Percentiles rank a stretch among this genome's conserved stretches.
These are phyloP conservation scores for Siniperca knerii DNA, from an alignment of 2,113 vertebrate genomes.

Conservation along the genomic window DNA sequence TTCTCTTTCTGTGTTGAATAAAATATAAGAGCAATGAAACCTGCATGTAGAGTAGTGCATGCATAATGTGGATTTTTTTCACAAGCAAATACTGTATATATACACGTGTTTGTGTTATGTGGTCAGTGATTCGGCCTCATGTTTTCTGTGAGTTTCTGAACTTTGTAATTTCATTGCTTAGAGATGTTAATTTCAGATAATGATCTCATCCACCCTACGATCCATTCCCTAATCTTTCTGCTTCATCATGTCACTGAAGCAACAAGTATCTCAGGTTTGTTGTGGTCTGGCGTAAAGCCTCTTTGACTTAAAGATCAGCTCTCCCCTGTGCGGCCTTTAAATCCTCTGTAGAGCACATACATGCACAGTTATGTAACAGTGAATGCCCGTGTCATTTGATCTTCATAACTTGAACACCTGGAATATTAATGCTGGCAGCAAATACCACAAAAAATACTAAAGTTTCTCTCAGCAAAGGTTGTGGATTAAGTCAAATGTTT, in stretches of 20 bases:
- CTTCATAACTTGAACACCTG: slow-evolving; percentile 60
- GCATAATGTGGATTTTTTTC: background rate
- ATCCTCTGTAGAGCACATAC: slow-evolving; percentile 73
- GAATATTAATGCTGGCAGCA: slow-evolving; percentile 16
- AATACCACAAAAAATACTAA: background rate
- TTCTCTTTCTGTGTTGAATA: slow-evolving; percentile 6
- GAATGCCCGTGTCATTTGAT: slow-evolving; percentile 50
- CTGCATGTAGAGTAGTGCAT: background rate
- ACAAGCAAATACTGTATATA: background rate
- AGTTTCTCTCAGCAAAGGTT: background rate
- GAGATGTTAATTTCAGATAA: slow-evolving; percentile 21
- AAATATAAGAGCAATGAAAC: background rate
- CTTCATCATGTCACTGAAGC: slow-evolving; percentile 47
- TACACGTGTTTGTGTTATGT: background rate
- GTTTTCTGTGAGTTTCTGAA: background rate
- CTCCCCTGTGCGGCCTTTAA: slow-evolving; percentile 69
- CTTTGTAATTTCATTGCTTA: background rate
- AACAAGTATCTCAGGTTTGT: slow-evolving; percentile 68
- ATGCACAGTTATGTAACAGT: slow-evolving; percentile 75
- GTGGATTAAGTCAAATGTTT: background rate
- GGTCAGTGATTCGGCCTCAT: background rate
- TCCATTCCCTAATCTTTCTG: slow-evolving; percentile 12
- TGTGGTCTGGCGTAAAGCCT: slow-evolving; percentile 79
- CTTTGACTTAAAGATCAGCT: slow-evolving; percentile 79
- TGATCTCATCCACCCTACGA: background rate